Evolutionary conservation across 1,140 invertebrate genomes (phyloP).

Genomic region (Meloidogyne floridensis): DNA sequence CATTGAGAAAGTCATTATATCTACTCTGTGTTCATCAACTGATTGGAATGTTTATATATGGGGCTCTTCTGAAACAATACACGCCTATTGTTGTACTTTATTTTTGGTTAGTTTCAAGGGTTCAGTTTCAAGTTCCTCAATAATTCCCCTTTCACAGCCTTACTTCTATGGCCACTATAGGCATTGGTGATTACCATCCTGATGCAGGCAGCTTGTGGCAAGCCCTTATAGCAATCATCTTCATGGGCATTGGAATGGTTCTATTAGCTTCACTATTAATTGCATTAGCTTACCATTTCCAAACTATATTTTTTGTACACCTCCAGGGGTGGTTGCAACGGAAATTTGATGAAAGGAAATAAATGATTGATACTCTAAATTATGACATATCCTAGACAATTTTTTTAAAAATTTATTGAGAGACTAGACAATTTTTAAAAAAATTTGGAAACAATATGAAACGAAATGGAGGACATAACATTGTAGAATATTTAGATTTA

Average conservation of each 20-base stretch:
- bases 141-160: neutral
- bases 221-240: constrained; percentile 18
- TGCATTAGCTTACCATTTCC: constrained; percentile 30
- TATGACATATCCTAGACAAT: neutral
- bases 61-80: constrained; percentile 23
- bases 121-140: too few species aligned
- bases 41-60: constrained; percentile 15
- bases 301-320: constrained; percentile 24
- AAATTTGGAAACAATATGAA: neutral
- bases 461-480: neutral
- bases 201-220: constrained; percentile 9
- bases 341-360: neutral
- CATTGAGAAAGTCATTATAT: constrained; percentile 9
- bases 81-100: constrained; percentile 12
- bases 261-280: constrained; percentile 23
- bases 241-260: constrained; percentile 14
- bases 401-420: neutral
- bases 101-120: constrained; percentile 13
- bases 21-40: constrained; percentile 24
- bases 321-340: neutral
- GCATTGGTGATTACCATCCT: constrained; percentile 28
- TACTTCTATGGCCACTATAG: constrained; percentile 30
- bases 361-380: neutral
- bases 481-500: neutral
- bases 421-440: neutral